Conservation (phyloP, 2,888 invertebrate species). For the Chloromyia formosa region DNA sequence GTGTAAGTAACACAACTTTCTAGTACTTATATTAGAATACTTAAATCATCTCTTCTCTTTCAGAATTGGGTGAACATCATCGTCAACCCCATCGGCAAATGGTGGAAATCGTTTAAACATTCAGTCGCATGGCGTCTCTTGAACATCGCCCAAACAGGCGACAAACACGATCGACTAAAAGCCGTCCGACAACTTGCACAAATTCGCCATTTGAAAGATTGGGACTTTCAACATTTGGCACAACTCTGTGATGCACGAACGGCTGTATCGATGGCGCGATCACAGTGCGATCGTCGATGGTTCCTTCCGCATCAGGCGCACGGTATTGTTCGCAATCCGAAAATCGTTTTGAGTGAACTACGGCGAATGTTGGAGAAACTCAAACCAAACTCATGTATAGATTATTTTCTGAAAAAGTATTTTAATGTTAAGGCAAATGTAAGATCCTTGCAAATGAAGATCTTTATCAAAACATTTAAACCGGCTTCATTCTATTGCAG, state of each 20-base stretch:
- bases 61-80: slow-evolving; percentile 63
- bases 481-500: not conserved
- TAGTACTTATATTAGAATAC: no score
- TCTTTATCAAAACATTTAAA: not conserved
- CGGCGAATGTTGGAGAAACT: slow-evolving; percentile 57
- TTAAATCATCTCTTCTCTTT: slow-evolving; percentile 1
- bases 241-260: slow-evolving; percentile 81
- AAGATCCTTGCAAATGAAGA: slow-evolving; percentile 47
- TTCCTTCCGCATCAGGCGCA: slow-evolving; percentile 76
- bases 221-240: slow-evolving; percentile 79
- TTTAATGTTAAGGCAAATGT: slow-evolving; percentile 57
- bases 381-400: slow-evolving; percentile 58
- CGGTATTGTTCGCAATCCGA: slow-evolving; percentile 62
- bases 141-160: slow-evolving; percentile 73
- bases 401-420: slow-evolving; percentile 61
- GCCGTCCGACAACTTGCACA: slow-evolving; percentile 73
- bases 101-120: slow-evolving; percentile 73
- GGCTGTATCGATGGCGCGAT: slow-evolving; percentile 80
- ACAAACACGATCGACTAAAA: slow-evolving; percentile 69
- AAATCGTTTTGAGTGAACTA: slow-evolving; percentile 58
- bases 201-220: slow-evolving; percentile 72
- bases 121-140: slow-evolving; percentile 74
- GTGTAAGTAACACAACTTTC: slow-evolving; percentile 16
- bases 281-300: slow-evolving; percentile 75
- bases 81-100: slow-evolving; percentile 63